phyloP scores from a whole-genome alignment of 2,888 invertebrate genomes.

The Chrysodeixis includens region DNA sequence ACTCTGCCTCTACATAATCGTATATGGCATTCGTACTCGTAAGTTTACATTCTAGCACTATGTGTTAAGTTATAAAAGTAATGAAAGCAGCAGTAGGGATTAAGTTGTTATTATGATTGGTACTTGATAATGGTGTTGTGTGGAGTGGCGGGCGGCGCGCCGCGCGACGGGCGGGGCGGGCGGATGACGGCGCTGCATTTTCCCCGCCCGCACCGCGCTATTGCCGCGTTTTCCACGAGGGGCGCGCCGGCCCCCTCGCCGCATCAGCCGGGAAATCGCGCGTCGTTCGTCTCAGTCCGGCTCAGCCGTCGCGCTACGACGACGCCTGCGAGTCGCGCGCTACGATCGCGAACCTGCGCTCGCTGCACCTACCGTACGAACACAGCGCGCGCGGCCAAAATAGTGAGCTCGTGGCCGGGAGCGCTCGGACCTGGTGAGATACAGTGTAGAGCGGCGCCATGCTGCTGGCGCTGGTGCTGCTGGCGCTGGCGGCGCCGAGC shows the following conservation, averaged over 20 bases:
- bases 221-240: constrained; percentile 85
- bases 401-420: constrained; percentile 87
- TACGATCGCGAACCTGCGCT: constrained; percentile 75
- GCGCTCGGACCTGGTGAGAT: constrained; percentile 70
- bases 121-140: constrained; percentile 42
- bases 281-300: constrained; percentile 84
- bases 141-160: constrained; percentile 59
- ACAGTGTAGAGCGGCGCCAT: constrained; percentile 75
- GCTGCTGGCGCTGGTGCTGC: constrained; percentile 83
- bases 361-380: constrained; percentile 71
- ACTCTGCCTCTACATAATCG: background rate
- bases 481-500: constrained; percentile 77
- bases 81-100: constrained; percentile 21
- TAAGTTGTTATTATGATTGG: constrained; percentile 41
- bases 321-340: constrained; percentile 80
- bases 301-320: constrained; percentile 84
- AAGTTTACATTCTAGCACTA: background rate
- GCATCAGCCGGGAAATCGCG: constrained; percentile 85
- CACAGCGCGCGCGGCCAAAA: constrained; percentile 80
- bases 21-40: background rate
- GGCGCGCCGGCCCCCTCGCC: constrained; percentile 84
- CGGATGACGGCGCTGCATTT: constrained; percentile 77
- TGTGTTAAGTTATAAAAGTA: constrained; percentile 9
- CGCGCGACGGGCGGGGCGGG: constrained; percentile 68
- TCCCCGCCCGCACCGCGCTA: constrained; percentile 83